Conservation (phyloP, 2,888 invertebrate genomes). For the Trachelus iudaicus region DNA sequence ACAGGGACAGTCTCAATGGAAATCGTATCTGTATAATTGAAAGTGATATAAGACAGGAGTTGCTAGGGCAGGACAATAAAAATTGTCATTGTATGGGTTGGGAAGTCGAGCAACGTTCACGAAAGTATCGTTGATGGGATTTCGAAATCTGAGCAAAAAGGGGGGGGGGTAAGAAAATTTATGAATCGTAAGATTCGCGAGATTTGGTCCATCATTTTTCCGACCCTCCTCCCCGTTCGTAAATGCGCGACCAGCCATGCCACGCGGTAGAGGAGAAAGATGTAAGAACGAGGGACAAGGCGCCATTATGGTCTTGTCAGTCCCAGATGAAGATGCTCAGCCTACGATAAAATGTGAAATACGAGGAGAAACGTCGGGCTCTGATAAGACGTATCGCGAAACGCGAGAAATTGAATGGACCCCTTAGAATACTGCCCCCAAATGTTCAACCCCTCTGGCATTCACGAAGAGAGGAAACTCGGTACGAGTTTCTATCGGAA, state of each 20-base stretch:
- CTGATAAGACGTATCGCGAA: conserved; percentile 30
- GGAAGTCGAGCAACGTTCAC: too few relatives aligned
- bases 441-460: too few relatives aligned
- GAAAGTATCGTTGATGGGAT: too few relatives aligned
- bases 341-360: conserved; percentile 35
- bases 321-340: conserved; percentile 28
- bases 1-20: too few relatives aligned
- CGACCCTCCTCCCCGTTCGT: too few relatives aligned
- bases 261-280: background rate
- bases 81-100: too few relatives aligned
- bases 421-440: conserved; percentile 7
- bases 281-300: background rate
- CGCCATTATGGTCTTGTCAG: background rate
- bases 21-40: too few relatives aligned
- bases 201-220: background rate
- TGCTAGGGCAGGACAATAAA: too few relatives aligned
- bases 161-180: background rate
- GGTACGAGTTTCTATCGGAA: conserved; percentile 24
- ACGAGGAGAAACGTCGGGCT: conserved; percentile 28
- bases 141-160: too few relatives aligned
- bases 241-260: too few relatives aligned
- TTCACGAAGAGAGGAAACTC: conserved; percentile 23
- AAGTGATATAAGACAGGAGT: too few relatives aligned
- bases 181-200: background rate
- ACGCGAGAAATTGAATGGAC: conserved; percentile 35